Percentiles rank a stretch among this genome's conserved stretches.
phyloP scores from a whole-genome alignment of 2,888 invertebrate species.

The Caradrina clavipalpis region DNA sequence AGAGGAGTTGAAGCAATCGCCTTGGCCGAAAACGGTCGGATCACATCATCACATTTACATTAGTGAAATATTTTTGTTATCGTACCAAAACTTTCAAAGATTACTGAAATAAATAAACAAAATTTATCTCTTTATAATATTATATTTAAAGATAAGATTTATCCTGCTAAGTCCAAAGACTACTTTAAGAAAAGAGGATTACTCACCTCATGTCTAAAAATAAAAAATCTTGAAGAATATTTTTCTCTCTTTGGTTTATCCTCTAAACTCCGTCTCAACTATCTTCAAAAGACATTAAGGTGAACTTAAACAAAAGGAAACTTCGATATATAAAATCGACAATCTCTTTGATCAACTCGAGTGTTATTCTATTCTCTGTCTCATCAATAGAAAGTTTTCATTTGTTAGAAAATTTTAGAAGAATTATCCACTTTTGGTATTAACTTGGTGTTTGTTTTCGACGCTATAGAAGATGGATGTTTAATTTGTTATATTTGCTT shows the following conservation, averaged over 20 bases:
- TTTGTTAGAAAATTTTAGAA: constrained; percentile 7
- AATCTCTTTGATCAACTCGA: constrained; percentile 17
- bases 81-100: too few species aligned
- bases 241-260: constrained; percentile 29
- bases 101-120: too few species aligned
- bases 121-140: too few species aligned
- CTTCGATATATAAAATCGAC: constrained; percentile 36
- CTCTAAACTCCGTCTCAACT: constrained; percentile 29
- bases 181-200: background rate
- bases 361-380: constrained; percentile 14
- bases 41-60: too few species aligned
- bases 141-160: too few species aligned
- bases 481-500: too few species aligned
- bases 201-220: constrained; percentile 10
- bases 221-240: constrained; percentile 14
- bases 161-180: too few species aligned
- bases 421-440: constrained; percentile 19
- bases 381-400: constrained; percentile 35
- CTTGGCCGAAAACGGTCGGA: too few species aligned
- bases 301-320: constrained; percentile 24
- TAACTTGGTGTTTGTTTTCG: constrained; percentile 13
- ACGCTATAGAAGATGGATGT: too few species aligned
- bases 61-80: too few species aligned
- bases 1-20: too few species aligned
- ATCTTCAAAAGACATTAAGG: constrained; percentile 18